Base-by-base conservation (phyloP, 2,113 vertebrate species). In the Solea senegalensis region DNA sequence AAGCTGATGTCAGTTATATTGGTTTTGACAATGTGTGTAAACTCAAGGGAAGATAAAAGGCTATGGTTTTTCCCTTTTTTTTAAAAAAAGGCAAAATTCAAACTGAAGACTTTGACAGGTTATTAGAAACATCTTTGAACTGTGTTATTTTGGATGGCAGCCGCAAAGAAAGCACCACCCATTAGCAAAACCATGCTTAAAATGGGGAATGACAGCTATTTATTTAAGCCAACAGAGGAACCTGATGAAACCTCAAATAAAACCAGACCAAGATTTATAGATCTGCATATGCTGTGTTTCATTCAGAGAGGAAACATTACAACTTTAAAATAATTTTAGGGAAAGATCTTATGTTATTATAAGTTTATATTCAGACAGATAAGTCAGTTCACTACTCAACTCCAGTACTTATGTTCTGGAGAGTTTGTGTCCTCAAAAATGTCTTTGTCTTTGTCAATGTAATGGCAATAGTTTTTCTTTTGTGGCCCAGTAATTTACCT, bases 111-210 rank as follows among this genome's bases (percentile, higher is more conserved):
- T 83, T 61, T 72, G 80, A 78, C 77, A 67, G 65, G 74, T 72
- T 54, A 74, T 80, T 78, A 75, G 75, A 65, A 64, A 50, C 53
- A 57, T 77, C 65, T 81, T 53, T 81, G 69, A 83, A 74, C 58
- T 72, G 45, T 70, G 71, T 74, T 71, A 41, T 74, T 74, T 72
- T 50, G 45, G 74, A 50, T 46, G 65, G 63, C 55, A 53, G 63
- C 81, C 62, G 12, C 56, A 68, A 43, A 72, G 48, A 78, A 76
- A 45, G 59, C 28, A 27, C 49, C 64, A 12, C 67, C 70, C 57
- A 69, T 78, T 64, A 76, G 55, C 26, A 66, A 62, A 80, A 69
- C 51, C 21, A 21, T 40, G 27, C 58, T 52, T 62, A 49, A 78
- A 75, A 74, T 15, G 13, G 49, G 43, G 34, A 62, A 16, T 28